Conservation (phyloP, 2,888 invertebrate genomes). For the Synergus itoensis region DNA sequence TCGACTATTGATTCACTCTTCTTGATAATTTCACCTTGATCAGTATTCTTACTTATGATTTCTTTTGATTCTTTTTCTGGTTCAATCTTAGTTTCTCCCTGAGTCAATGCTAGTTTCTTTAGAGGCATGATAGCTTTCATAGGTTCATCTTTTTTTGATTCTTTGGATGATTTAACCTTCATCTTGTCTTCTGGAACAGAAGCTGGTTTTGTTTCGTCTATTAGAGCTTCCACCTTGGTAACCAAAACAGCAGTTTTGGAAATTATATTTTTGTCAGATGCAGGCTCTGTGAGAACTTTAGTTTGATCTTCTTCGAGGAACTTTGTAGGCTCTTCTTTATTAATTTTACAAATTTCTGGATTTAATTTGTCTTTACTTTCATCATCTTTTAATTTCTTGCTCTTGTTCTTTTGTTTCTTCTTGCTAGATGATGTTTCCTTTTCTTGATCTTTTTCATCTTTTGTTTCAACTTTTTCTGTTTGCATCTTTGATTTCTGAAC, state of each 20-base stretch:
- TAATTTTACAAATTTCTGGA: slow-evolving; percentile 9
- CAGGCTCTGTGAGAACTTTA: slow-evolving; percentile 7
- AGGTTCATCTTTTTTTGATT: slow-evolving; percentile 60
- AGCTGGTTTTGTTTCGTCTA: background rate
- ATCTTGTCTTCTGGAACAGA: slow-evolving; percentile 39
- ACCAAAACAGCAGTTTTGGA: slow-evolving; percentile 24
- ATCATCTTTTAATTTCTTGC: slow-evolving; percentile 24
- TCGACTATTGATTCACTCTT: background rate
- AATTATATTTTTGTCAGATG: background rate
- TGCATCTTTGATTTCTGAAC: slow-evolving; percentile 4
- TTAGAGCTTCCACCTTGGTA: background rate
- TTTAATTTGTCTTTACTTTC: slow-evolving; percentile 41
- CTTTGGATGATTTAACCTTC: slow-evolving; percentile 52
- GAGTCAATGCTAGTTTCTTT: background rate
- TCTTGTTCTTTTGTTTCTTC: slow-evolving; percentile 10
- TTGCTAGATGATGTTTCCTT: slow-evolving; percentile 11
- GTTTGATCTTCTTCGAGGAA: background rate
- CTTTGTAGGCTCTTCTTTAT: background rate
- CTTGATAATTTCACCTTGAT: slow-evolving; percentile 53
- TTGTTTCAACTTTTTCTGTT: background rate
- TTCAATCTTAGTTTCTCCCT: slow-evolving; percentile 26
- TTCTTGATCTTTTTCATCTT: slow-evolving; percentile 21
- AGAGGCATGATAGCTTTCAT: slow-evolving; percentile 15
- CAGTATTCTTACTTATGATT: slow-evolving; percentile 63
- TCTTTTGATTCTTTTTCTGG: slow-evolving; percentile 77